phyloP scores from a whole-genome alignment of 2,113 vertebrate species.

The Urocynchramus pylzowi region DNA sequence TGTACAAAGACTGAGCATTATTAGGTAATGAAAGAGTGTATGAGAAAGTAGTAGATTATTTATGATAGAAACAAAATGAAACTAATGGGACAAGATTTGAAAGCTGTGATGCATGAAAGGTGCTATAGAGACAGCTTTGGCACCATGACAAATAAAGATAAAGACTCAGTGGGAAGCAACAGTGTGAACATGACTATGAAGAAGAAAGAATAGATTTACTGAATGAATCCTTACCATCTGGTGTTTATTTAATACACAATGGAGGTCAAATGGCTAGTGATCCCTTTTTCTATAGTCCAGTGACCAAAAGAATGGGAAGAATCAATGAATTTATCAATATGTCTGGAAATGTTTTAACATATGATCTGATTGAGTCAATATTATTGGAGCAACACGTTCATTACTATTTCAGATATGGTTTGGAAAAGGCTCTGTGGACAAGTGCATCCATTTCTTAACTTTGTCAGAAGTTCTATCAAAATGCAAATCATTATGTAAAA shows the following conservation, averaged over 20 bases:
- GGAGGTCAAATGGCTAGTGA: slow-evolving; percentile 88
- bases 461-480: neutral
- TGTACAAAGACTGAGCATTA: slow-evolving; percentile 71
- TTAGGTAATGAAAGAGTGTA: slow-evolving; percentile 81
- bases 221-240: slow-evolving; percentile 89
- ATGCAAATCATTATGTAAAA: neutral
- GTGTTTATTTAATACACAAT: slow-evolving; percentile 92
- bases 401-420: slow-evolving; percentile 61
- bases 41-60: slow-evolving; percentile 81
- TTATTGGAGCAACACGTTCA: slow-evolving; percentile 71
- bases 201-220: slow-evolving; percentile 84
- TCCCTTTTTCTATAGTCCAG: slow-evolving; percentile 81
- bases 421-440: neutral
- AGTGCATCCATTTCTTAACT: neutral
- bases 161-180: slow-evolving; percentile 85
- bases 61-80: slow-evolving; percentile 85
- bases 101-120: slow-evolving; percentile 85
- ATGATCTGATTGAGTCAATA: slow-evolving; percentile 81
- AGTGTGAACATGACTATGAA: slow-evolving; percentile 83
- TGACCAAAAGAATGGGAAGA: slow-evolving; percentile 79
- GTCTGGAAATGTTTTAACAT: slow-evolving; percentile 78
- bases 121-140: slow-evolving; percentile 79
- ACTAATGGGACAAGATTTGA: slow-evolving; percentile 84
- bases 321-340: slow-evolving; percentile 85
- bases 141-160: slow-evolving; percentile 81